Evolutionary conservation across 1,140 invertebrate species (phyloP), one percentile per base, ranked within the genome.

Genomic region (Cecropterus lyciades): DNA sequence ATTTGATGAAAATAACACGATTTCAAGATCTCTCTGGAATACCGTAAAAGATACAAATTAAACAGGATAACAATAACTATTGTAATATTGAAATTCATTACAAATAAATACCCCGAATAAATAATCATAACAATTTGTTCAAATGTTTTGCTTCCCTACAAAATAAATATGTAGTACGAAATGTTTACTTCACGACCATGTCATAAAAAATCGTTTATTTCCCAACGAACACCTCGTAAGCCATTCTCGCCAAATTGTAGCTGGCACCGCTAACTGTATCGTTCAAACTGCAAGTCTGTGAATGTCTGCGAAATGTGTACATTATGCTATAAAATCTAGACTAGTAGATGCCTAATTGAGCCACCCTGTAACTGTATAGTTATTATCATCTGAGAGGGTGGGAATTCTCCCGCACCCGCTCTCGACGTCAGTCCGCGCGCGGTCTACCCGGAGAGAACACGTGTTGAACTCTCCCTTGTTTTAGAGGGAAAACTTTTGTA

Each of bases 401-500:
- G 48, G 33, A 65, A 30, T 45, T 53, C 20, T 45, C 55, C 42
- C 24, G 40, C 17, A 43, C 53, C 33, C 37, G 37, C 27, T 7
- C 10, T 49, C n/a, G 16, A 60, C 27, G 33, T 59, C 81, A 87
- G 84, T 87, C 65, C 63, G 70, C 67, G 70, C 70, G 59, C 64
- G 74, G 69, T 65, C 65, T 62, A 69, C 66, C 67, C 17, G 60
- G 27, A 52, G 37, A 52, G 64, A 24, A 65, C 63, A 73, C 75
- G 84, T 79, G 63, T 69, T 45, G 60, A 43, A 52, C 43, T 10
- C 48, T 20, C 69, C 63, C 16, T 8, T 14, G 59, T 55, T 64
- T 75, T 69, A 72, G 72, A 80, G 76, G 81, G 79, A 84, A 87
- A 87, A 87, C 65, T 85, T 87, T 79, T 62, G 11, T 51, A 66